phyloP scores from a whole-genome alignment of 2,888 invertebrate genomes.

The Chymomyza procnemis region DNA sequence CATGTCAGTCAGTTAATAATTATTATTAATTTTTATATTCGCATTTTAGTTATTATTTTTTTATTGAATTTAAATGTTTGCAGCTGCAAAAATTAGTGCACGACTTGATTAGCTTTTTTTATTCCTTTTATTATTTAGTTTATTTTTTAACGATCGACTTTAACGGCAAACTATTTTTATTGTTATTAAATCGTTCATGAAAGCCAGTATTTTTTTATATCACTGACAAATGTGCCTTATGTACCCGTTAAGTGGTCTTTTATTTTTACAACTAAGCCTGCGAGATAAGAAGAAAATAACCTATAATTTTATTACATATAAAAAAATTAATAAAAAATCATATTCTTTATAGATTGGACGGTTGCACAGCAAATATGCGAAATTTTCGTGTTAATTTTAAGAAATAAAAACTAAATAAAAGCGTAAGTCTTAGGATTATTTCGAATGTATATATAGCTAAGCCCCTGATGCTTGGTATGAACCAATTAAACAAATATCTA shows the following conservation, averaged over 20 bases:
- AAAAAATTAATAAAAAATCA: too few species aligned
- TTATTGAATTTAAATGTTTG: slow-evolving; percentile 39
- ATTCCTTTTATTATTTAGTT: slow-evolving; percentile 26
- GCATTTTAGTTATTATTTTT: slow-evolving; percentile 3
- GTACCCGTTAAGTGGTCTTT: background rate
- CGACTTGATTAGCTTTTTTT: slow-evolving; percentile 16
- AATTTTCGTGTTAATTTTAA: too few species aligned
- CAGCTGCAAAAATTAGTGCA: slow-evolving; percentile 40
- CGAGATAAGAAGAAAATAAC: too few species aligned
- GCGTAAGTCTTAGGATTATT: too few species aligned
- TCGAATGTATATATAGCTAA: too few species aligned
- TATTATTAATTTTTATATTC: slow-evolving; percentile 16
- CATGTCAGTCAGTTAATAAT: slow-evolving; percentile 6
- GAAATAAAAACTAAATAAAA: too few species aligned
- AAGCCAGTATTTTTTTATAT: background rate
- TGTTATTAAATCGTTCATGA: background rate
- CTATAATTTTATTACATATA: too few species aligned
- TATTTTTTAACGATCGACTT: slow-evolving; percentile 11
- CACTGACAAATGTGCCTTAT: background rate
- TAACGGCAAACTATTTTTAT: background rate
- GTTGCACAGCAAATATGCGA: too few species aligned
- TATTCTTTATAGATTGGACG: too few species aligned
- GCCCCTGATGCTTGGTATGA: too few species aligned
- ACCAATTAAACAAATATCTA: too few species aligned
- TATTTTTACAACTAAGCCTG: too few species aligned